Base-by-base conservation (phyloP, 2,888 invertebrate genomes). In the Eurois occulta region DNA sequence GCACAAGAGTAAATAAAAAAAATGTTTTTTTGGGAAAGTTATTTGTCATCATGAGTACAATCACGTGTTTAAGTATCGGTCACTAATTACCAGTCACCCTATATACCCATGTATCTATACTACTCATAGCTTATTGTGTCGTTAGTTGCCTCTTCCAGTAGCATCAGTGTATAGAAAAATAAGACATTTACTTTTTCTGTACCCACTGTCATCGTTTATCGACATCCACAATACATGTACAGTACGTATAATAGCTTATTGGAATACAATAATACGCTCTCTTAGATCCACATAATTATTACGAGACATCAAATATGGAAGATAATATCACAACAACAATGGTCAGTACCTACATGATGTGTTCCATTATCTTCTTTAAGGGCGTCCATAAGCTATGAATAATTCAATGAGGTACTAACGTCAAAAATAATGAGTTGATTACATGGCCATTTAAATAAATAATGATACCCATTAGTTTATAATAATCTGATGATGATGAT, bases 241-340 rank as follows among this genome's bases (percentile, higher is more conserved):
- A 35, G 21, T 35, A 21, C 16, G 28, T 18, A 28, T 2, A 60
- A 60, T 18, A 58, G 21, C 52, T 35, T 10, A 74, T n/a, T 43
- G 41, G 24, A 28, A 62, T 16, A 28, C 24, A 80, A 65, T 41
- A 38, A 48, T n/a, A 65, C 0, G 38, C 46, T 64, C 21, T 65
- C 8, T 46, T 10, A 0, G 35, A 32, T 32, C 5, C 32, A 55
- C 28, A 58, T 70, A 46, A 18, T 16, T 68, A 48, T n/a, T 4
- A 46, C 21, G 55, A 13, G 8, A 10, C 24, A 46, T 75, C 58
- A 58, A 75, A 58, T 81, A 82, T 43, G 48, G 75, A 60, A 48
- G 24, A 28, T 58, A 65, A 73, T 52, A n/a, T 28, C 5, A 64
- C 10, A 41, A 48, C 5, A 28, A 41, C 41, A 41, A 43, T 58